These are phyloP conservation scores for Manis pentadactyla DNA, from an alignment of 2,797 vertebrate species.

Conservation along the genomic window DNA sequence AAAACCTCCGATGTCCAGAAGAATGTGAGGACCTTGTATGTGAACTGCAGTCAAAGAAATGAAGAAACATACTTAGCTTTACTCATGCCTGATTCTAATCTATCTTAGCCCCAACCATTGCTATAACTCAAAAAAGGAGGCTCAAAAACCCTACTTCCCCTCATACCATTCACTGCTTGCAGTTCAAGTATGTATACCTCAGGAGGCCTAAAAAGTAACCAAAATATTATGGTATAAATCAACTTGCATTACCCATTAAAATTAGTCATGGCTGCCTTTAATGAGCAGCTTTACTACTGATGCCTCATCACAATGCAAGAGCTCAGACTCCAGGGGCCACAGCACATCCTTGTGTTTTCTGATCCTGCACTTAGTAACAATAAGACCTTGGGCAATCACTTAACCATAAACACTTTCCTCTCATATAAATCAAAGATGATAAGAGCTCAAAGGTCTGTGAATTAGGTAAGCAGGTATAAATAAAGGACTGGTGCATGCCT, in stretches of 20 bases:
- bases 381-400: not conserved
- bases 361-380: not conserved
- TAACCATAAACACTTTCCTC: not conserved
- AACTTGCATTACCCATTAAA: not conserved
- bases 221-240: not conserved
- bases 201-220: not conserved
- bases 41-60: not conserved
- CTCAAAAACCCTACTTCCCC: not conserved
- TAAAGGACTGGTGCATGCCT: not conserved
- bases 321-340: fast-evolving
- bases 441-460: not conserved
- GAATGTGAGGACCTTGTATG: not conserved
- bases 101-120: not conserved
- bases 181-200: not conserved
- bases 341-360: not conserved
- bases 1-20: not conserved
- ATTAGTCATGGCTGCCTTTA: not conserved
- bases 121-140: not conserved
- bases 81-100: not conserved
- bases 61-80: not conserved
- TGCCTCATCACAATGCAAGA: not conserved
- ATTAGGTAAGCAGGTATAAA: not conserved
- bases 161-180: not conserved
- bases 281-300: not conserved
- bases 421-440: not conserved